Evolutionary conservation across 2,888 invertebrate genomes (phyloP), one percentile per base, ranked within the genome.

Genomic region (Xanthia icteritia): DNA sequence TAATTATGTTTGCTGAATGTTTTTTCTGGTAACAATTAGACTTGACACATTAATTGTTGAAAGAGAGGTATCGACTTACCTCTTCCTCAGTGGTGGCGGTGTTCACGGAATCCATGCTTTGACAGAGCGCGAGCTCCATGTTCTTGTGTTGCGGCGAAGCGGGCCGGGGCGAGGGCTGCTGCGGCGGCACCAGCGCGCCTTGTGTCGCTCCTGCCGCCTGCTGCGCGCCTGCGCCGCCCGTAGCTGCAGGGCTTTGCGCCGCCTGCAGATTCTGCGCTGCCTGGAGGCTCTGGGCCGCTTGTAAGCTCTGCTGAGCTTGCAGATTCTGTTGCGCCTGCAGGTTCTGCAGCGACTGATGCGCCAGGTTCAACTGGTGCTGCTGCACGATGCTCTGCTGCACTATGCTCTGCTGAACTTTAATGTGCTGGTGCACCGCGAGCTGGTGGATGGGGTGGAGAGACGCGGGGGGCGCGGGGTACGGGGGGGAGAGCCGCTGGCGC

Each of bases 41-140:
- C 17, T 61, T 39, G n/a, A 48, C 15, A 63, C n/a, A 73, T 56
- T 54, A 17, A 51, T 76, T 13, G 61, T 51, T 65, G 13, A 13
- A n/a, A 45, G 2, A 13, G 17, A 67, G 11, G 5, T n/a, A n/a
- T 56, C n/a, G 13, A 87, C 98, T 97, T 93, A 99, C 99, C 99
- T 99, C 99, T 97, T 99, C 99, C 97, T 99, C 99, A 95, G 99
- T 98, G 95, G 98, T 98, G 94, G 98, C 98, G 91, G 99, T 99
- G 97, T 99, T 99, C 94, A 99, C 99, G 92, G 99, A 99, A 97
- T 99, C 99, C 99, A 99, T 99, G 97, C 99, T 99, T 97, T 99
- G 99, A 95, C 99, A 99, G 93, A 98, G 97, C 92, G 99, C 98
- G 94, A 98, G 97, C 93, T 97, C 97, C 97, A 97, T 97, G 91